Evolutionary conservation across 2,797 vertebrate genomes (phyloP).

Genomic region (Syngnathus acus): DNA sequence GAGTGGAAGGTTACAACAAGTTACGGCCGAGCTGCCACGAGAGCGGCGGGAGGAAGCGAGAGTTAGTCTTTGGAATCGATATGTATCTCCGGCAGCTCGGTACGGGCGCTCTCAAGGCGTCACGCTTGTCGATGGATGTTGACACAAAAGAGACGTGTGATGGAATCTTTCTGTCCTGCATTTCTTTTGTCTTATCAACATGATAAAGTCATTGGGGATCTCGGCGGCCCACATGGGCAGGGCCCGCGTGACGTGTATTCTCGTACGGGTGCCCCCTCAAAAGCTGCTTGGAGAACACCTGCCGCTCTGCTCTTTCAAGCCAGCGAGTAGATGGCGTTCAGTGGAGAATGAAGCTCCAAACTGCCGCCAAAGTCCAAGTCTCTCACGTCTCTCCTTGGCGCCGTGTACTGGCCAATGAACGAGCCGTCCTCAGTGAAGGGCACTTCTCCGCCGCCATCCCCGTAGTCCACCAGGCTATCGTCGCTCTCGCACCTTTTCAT

Average conservation of each 20-base stretch:
- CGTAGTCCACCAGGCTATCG: conserved; percentile 95
- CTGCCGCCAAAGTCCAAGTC: conserved; percentile 85
- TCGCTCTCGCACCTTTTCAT: conserved; percentile 87
- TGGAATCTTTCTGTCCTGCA: conserved; percentile 12
- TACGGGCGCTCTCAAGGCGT: background rate
- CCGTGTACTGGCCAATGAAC: conserved; percentile 96
- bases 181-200: conserved; percentile 59
- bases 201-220: conserved; percentile 49
- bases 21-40: conserved; percentile 1
- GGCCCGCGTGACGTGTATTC: background rate
- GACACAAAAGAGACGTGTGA: conserved; percentile 11
- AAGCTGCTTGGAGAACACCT: too few species aligned
- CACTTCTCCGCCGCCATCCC: conserved; percentile 88
- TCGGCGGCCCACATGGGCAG: too few species aligned
- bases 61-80: conserved; percentile 4
- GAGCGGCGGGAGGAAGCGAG: conserved; percentile 3
- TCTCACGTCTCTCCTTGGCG: conserved; percentile 82
- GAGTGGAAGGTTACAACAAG: background rate
- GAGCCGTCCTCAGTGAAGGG: conserved; percentile 95
- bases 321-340: conserved; percentile 90
- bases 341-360: conserved; percentile 86
- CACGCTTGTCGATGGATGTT: conserved; percentile 13
- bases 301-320: conserved; percentile 61
- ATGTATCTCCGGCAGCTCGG: too few species aligned
- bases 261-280: too few species aligned